These are phyloP conservation scores for Cetoscarus ocellatus DNA, from an alignment of 2,797 vertebrate genomes.

Conservation along the genomic window DNA sequence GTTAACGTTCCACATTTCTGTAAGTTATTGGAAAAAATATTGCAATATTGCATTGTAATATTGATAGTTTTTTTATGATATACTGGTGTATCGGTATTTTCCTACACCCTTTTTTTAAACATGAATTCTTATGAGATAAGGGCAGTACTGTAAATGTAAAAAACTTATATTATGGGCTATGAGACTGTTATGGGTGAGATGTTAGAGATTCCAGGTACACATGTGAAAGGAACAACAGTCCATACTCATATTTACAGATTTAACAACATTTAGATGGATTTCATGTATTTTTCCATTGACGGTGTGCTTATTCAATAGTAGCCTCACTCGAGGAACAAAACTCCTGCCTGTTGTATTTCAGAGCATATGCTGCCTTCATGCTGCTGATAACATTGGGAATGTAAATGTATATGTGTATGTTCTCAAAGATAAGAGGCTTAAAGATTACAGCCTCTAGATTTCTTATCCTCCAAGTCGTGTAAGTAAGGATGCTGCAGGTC, in stretches of 20 bases:
- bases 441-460: conserved; percentile 29
- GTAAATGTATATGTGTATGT: conserved; percentile 17
- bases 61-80: no score
- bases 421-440: conserved; percentile 6
- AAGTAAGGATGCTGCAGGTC: conserved; percentile 48
- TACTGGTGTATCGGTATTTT: no score
- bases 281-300: not conserved
- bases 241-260: not conserved
- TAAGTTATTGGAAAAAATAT: no score
- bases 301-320: not conserved
- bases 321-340: not conserved
- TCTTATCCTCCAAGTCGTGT: conserved; percentile 40
- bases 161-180: no score
- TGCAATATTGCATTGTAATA: no score
- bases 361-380: not conserved
- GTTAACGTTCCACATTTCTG: no score
- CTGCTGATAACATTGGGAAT: not conserved
- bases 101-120: no score
- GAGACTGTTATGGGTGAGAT: no score
- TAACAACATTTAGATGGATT: no score
- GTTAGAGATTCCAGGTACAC: no score
- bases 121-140: no score
- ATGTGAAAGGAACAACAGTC: not conserved
- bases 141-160: no score
- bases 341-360: not conserved